Evolutionary conservation across 2,113 vertebrate species (phyloP), one percentile per base, ranked within the genome.

Genomic region (Cranoglanis bouderius): DNA sequence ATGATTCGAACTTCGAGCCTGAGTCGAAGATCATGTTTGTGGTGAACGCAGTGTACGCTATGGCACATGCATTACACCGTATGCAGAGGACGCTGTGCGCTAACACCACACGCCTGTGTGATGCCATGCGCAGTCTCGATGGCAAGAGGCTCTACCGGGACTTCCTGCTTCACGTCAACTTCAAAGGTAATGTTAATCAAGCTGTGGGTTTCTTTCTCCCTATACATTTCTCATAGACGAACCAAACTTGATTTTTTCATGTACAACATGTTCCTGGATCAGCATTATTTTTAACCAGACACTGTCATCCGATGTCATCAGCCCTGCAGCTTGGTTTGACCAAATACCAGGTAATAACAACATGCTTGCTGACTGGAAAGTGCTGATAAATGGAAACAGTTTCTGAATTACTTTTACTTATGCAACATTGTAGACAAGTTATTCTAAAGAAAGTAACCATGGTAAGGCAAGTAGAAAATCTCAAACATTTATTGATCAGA

Each of bases 21-120:
- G 98, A 99, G 92, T 99, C 98, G 86, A 99, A 99, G 94, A 99
- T 99, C 93, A 99, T 99, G 98, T 99, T 99, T 91, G 98, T 99
- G 82, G 96, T 99, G 84, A 99, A 99, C 0, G 98, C 98, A 0
- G 98, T 99, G 40, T 99, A 99, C 14, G 98, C 97, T 7, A 98
- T 99, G 96, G 98, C 98, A 24, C 96, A 97, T 0, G 97, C 98
- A 21, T 95, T 99, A 90, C 98, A 99, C 84, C 96, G 96, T 89
- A 99, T 99, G 98, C 98, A 99, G 90, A 95, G 97, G 78, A 96
- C 96, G 35, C 93, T 99, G 83, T 99, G 98, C 85, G 94, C 96
- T 81, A 99, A 99, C 92, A 98, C 98, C 80, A 99, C 97, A 85
- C 96, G 96, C 85, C 95, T 99, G 86, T 99, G 98, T 21, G 97